Base-by-base conservation (phyloP, 1,140 invertebrate genomes). In the Lepidostoma basale region DNA sequence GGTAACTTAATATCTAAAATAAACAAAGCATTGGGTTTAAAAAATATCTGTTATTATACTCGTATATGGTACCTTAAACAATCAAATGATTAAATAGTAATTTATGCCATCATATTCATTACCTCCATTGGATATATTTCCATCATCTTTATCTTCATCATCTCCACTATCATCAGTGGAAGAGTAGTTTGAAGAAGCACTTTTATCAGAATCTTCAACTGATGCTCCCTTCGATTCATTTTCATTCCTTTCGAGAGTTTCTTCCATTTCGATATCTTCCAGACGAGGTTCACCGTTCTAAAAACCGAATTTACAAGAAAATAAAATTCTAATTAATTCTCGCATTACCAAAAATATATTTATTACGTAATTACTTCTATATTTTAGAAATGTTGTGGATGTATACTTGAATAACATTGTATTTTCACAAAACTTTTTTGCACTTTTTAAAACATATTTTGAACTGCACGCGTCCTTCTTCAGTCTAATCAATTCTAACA, bases 121-220 rank as follows among this genome's bases (percentile, higher is more conserved):
- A 56, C 52, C 52, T 16, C 52, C 52, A 26, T 4, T 39, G 8
- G 3, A 14, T 45, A 10, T 9, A 22, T 49, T 62, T 42, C 62
- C 70, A 68, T 67, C 47, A 62, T 68, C 47, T 59, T 74, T 66
- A n/a, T 74, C 58, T 18, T 74, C 67, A 45, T 45, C 20, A 20
- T 59, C n/a, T 45, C 8, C 10, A 45, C 18, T 45, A 14, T 45
- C 42, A 36, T 36, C 14, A 12, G 33, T 36, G 14, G 14, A 36
- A 9, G 14, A 36, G 33, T 36, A n/a, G 10, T 9, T 12, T 36
- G 14, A 2, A 18, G 12, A 9, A 18, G 3, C 18, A 22, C 16
- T 22, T 18, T 22, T 45, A 22, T 45, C 12, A 22, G 44, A 16
- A 45, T 3, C 2, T 45, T 2, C n/a, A n/a, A n/a, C n/a, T n/a